These are phyloP conservation scores for Sitophilus oryzae DNA, from an alignment of 1,140 invertebrate species.

Conservation along the genomic window DNA sequence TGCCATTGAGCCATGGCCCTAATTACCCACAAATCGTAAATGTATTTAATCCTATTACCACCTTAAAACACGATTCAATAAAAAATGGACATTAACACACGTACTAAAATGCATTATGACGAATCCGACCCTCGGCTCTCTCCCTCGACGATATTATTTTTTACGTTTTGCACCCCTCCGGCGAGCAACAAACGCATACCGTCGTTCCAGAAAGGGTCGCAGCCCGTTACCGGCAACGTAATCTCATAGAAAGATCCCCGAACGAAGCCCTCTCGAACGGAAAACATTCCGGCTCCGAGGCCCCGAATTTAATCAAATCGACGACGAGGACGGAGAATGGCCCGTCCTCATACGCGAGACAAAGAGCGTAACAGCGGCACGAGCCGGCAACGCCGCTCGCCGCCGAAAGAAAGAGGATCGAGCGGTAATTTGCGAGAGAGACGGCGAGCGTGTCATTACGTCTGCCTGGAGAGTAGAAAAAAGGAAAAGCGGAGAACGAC, in stretches of 20 bases:
- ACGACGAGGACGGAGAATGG: conserved; percentile 1
- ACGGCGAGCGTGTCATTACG: conserved; percentile 21
- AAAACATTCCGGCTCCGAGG: conserved; percentile 19
- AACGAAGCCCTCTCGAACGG: conserved; percentile 22
- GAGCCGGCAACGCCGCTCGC: conserved; percentile 11
- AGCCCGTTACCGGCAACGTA: conserved; percentile 21
- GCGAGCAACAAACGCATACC: conserved; percentile 20
- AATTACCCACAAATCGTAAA: no score
- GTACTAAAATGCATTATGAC: conserved; percentile 13
- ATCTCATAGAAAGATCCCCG: conserved; percentile 24
- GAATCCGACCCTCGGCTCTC: conserved; percentile 12
- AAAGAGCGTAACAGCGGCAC: not conserved
- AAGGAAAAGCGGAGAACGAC: conserved; percentile 16
- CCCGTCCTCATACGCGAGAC: not conserved
- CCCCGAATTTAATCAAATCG: conserved; percentile 23
- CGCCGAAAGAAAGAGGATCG: conserved; percentile 19
- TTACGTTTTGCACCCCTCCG: conserved; percentile 24
- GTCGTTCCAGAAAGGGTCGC: conserved; percentile 21
- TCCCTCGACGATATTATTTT: conserved; percentile 24
- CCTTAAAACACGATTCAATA: no score
- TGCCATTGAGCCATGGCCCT: no score
- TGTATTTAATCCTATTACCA: no score
- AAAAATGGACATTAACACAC: no score
- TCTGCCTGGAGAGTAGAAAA: conserved; percentile 3
- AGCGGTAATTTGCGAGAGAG: conserved; percentile 28